Conservation (phyloP, 2,113 vertebrate species). For the Crotophaga sulcirostris region DNA sequence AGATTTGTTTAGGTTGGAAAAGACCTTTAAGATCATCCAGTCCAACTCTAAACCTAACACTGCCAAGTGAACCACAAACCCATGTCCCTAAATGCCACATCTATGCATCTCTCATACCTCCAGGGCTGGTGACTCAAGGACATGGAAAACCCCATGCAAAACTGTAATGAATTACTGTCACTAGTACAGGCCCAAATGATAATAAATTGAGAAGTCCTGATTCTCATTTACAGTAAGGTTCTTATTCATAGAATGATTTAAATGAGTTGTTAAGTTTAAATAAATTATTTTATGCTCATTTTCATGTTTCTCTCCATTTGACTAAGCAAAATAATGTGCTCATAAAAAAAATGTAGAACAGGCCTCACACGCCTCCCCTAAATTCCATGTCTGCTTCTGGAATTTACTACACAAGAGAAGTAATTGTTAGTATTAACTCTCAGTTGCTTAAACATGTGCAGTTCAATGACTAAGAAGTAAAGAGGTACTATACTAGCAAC, state of each 20-base stretch:
- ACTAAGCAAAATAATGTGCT: not conserved
- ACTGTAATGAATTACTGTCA: not conserved
- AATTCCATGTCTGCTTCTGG: not conserved
- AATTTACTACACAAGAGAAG: not conserved
- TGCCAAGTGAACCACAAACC: too few species aligned
- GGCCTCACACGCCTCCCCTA: not conserved
- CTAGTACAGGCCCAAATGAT: not conserved
- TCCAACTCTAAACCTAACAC: too few species aligned
- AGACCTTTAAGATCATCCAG: too few species aligned
- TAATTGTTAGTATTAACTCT: conserved; percentile 1
- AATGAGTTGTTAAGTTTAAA: not conserved
- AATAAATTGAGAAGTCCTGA: not conserved
- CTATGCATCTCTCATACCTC: too few species aligned
- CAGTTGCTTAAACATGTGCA: conserved; percentile 28
- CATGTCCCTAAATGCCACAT: too few species aligned
- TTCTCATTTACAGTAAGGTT: not conserved
- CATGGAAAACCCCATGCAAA: not conserved
- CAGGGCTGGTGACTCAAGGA: not conserved
- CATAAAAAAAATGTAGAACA: not conserved
- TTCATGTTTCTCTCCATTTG: not conserved
- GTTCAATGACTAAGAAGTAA: conserved; percentile 22
- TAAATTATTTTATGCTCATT: not conserved
- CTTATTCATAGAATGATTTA: not conserved
- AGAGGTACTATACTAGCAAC: not conserved
- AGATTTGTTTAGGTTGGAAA: too few species aligned